Evolutionary conservation across 2,113 vertebrate species (phyloP), one percentile per base, ranked within the genome.

Genomic region (Diglossa brunneiventris): DNA sequence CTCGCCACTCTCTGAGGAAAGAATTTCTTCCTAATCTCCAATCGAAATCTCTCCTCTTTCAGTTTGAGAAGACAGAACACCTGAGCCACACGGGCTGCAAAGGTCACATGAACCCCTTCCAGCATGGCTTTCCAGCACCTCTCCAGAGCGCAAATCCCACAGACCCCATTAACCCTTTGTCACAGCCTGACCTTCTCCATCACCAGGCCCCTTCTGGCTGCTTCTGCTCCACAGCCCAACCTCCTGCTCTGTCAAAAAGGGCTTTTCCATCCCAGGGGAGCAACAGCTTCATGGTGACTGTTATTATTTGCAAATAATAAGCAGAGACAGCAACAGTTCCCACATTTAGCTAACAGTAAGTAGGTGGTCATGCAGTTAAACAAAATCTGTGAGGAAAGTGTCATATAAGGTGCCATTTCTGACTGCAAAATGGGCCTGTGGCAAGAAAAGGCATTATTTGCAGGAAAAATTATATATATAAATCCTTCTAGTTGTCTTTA

Each of bases 271-370:
- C 77, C 39, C 26, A 70, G 31, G 37, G 46, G 41, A 89, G 35
- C 13, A 39, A 33, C 69, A 89, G 66, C 62, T 76, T 89, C 2
- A 0, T 19, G 26, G 50, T 22, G 35, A 83, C 59, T 14, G 7
- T 17, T 62, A 73, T 44, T 91, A 79, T 87, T 87, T 95, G 62
- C 78, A 87, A 92, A 85, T 89, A 95, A 84, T 56, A 84, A 92
- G 41, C 47, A 79, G 53, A 87, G 53, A 82, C 52, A 75, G 49
- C 69, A 82, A 75, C 49, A 75, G 79, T 87, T 92, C 62, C 58
- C 92, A 93, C 84, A 44, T 66, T 47, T 6, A 49, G 44, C 81
- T 82, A 80, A 61, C 53, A 75, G 39, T 22, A 84, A 91, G 91
- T 82, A 96, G 74, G 77, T 89, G 89, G 84, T 49, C 95, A 79